Conservation (phyloP, 2,888 invertebrate species). For the Caenorhabditis doughertyi region DNA sequence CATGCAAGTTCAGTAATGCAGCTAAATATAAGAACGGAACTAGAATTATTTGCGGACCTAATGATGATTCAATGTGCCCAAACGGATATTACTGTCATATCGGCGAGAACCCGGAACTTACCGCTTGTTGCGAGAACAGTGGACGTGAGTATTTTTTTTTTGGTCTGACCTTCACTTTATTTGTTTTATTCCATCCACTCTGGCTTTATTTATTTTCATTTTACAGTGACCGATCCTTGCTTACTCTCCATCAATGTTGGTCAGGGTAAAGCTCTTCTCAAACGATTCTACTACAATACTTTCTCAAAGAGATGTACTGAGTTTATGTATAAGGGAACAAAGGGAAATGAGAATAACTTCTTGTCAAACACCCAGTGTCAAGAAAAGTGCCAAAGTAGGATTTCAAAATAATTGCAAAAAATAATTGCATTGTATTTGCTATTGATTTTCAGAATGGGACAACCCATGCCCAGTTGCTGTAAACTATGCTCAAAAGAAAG, state of each 20-base stretch:
- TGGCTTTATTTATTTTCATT: constrained; percentile 50
- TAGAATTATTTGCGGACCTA: constrained; percentile 72
- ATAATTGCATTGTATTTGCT: too few species aligned
- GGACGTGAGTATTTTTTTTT: constrained; percentile 73
- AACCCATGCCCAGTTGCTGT: constrained; percentile 79
- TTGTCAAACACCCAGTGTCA: constrained; percentile 76
- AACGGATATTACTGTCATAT: constrained; percentile 81
- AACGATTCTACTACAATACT: constrained; percentile 80
- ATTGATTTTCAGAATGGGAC: constrained; percentile 72
- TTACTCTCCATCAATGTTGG: constrained; percentile 78
- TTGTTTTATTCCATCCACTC: constrained; percentile 22
- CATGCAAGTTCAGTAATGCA: constrained; percentile 77
- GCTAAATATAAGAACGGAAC: constrained; percentile 70
- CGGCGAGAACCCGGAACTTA: constrained; percentile 78
- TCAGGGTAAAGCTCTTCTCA: constrained; percentile 76
- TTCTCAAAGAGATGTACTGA: constrained; percentile 79
- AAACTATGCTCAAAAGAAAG: constrained; percentile 62
- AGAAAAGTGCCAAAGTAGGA: constrained; percentile 77
- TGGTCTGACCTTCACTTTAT: constrained; percentile 18
- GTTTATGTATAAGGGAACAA: constrained; percentile 78
- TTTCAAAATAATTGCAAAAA: not conserved
- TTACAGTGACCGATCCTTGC: constrained; percentile 80
- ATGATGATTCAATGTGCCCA: constrained; percentile 75
- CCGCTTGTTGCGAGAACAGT: constrained; percentile 81
- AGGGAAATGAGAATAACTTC: constrained; percentile 82